These are phyloP conservation scores for Sarcophaga peregrina DNA, from an alignment of 1,140 invertebrate species.

Conservation along the genomic window DNA sequence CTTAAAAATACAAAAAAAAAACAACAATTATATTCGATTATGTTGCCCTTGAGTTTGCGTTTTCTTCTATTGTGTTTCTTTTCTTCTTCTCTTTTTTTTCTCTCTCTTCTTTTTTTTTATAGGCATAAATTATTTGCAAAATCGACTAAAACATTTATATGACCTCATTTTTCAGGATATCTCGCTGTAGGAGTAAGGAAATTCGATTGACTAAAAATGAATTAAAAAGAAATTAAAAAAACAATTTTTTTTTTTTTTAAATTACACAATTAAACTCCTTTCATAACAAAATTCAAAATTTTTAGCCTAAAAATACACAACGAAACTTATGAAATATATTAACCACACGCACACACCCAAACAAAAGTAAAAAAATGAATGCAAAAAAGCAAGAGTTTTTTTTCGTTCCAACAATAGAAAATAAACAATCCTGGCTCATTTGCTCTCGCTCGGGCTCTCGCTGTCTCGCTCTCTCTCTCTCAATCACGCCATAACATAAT, in stretches of 20 bases:
- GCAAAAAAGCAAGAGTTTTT: too few relatives aligned
- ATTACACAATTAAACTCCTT: conserved; percentile 19
- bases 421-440: too few relatives aligned
- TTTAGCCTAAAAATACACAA: background rate
- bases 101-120: conserved; percentile 61
- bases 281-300: conserved; percentile 5
- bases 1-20: background rate
- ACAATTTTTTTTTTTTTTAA: too few relatives aligned
- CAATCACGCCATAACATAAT: too few relatives aligned
- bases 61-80: conserved; percentile 48
- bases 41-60: too few relatives aligned
- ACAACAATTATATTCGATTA: too few relatives aligned
- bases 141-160: conserved; percentile 67
- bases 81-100: conserved; percentile 63
- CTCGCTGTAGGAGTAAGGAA: conserved; percentile 67
- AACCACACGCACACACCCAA: too few relatives aligned
- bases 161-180: conserved; percentile 67
- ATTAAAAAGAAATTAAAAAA: conserved; percentile 10
- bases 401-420: too few relatives aligned
- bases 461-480: too few relatives aligned
- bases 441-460: too few relatives aligned
- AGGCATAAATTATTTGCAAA: conserved; percentile 66
- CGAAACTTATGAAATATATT: background rate
- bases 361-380: too few relatives aligned
- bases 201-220: conserved; percentile 54